Percentiles rank a stretch among this genome's conserved stretches.
These are phyloP conservation scores for Notarius quadriscutis DNA, from an alignment of 2,113 vertebrate species.

Conservation along the genomic window DNA sequence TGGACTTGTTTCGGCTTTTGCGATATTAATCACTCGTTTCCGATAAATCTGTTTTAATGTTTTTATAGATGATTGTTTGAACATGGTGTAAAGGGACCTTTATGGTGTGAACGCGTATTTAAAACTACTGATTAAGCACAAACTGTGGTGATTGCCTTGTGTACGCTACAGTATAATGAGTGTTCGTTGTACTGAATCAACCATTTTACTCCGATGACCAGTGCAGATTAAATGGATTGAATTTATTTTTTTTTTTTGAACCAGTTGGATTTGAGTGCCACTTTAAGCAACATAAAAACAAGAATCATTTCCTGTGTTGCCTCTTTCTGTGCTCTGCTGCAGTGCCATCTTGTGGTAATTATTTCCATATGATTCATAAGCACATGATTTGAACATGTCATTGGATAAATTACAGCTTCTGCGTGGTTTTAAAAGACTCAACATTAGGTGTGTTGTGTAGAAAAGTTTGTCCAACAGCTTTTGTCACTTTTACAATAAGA, in stretches of 20 bases:
- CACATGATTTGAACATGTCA: not conserved
- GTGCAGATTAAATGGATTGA: not conserved
- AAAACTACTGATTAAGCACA: conserved; percentile 72
- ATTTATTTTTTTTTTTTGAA: conserved; percentile 33
- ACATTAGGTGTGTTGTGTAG: conserved; percentile 42
- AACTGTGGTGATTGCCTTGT: conserved; percentile 36
- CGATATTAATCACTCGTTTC: not conserved
- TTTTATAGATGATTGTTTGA: conserved; percentile 48
- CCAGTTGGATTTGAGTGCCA: not conserved
- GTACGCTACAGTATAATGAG: conserved; percentile 3
- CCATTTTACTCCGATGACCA: not conserved
- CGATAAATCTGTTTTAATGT: conserved; percentile 18
- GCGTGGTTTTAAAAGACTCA: not conserved
- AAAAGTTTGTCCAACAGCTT: conserved; percentile 66
- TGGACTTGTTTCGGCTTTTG: not conserved
- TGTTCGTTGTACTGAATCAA: conserved; percentile 40
- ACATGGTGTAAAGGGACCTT: conserved; percentile 61
- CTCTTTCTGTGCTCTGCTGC: conserved; percentile 14
- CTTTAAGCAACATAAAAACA: not conserved
- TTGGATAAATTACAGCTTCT: not conserved
- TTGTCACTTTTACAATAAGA: conserved; percentile 67
- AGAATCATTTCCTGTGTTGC: not conserved
- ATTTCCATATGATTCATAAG: not conserved
- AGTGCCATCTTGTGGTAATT: conserved; percentile 54
- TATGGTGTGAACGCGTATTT: conserved; percentile 41